A percentile compares a stretch with the other conserved stretches of the same genome.
phyloP scores from a whole-genome alignment of 2,888 invertebrate species.

The Drosophila barbarae region DNA sequence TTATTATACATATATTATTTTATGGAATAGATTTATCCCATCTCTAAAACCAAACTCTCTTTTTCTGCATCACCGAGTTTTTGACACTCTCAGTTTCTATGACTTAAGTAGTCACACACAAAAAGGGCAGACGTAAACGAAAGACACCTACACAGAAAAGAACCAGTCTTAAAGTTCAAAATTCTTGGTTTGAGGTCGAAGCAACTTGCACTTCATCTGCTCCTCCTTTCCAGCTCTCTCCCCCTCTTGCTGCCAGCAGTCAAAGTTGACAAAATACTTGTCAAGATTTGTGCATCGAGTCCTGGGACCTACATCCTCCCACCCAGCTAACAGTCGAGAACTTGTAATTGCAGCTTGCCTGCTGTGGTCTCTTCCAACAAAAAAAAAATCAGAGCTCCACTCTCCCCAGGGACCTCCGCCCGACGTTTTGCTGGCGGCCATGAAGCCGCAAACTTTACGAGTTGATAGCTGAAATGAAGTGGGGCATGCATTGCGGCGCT shows the following conservation, averaged over 20 bases:
- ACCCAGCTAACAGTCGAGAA: constrained; percentile 33
- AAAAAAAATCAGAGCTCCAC: constrained; percentile 8
- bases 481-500: constrained; percentile 60
- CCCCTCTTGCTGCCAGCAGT: constrained; percentile 24
- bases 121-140: constrained; percentile 1
- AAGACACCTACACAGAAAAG: constrained; percentile 27
- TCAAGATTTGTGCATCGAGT: constrained; percentile 58
- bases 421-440: constrained; percentile 44
- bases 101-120: constrained; percentile 14
- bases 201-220: constrained; percentile 35
- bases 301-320: constrained; percentile 3
- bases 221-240: constrained; percentile 2
- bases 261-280: constrained; percentile 74
- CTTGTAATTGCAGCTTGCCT: constrained; percentile 55
- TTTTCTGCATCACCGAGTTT: constrained; percentile 22
- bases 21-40: not conserved
- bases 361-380: constrained; percentile 21
- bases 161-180: constrained; percentile 45
- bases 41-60: constrained; percentile 27
- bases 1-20: not conserved
- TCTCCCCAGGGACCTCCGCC: constrained; percentile 17
- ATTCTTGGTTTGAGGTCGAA: constrained; percentile 42
- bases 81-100: constrained; percentile 51
- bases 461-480: constrained; percentile 72
- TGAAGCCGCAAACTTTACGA: constrained; percentile 71